phyloP scores from a whole-genome alignment of 1,140 invertebrate species.

The Leptinotarsa lineolata region DNA sequence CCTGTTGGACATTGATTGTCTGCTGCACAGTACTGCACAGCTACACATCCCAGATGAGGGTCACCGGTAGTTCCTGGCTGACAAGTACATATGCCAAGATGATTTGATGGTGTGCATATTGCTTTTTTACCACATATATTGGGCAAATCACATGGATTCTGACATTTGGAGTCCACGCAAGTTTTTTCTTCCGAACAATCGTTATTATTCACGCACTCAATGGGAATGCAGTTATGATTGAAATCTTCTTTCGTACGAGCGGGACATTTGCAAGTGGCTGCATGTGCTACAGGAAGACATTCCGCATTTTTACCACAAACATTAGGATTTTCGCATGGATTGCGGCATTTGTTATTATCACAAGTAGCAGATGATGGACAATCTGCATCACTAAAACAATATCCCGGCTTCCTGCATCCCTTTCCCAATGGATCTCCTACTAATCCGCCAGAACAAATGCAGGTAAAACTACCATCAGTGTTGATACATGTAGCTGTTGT shows the following conservation, averaged over 20 bases:
- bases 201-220: constrained; percentile 78
- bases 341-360: constrained; percentile 74
- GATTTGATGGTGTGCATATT: constrained; percentile 70
- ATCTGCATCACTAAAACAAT: constrained; percentile 79
- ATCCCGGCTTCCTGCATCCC: constrained; percentile 76
- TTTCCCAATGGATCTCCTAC: constrained; percentile 72
- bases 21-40: constrained; percentile 75
- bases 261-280: constrained; percentile 75
- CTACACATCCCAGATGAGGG: constrained; percentile 79
- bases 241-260: constrained; percentile 77
- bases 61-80: constrained; percentile 81
- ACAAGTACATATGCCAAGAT: constrained; percentile 80
- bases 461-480: constrained; percentile 74
- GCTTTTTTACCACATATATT: constrained; percentile 83
- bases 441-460: constrained; percentile 76
- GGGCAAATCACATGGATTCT: constrained; percentile 76
- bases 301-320: constrained; percentile 77
- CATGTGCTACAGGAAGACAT: constrained; percentile 70
- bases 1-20: constrained; percentile 80
- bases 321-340: constrained; percentile 72
- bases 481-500: constrained; percentile 77
- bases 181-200: constrained; percentile 74
- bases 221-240: constrained; percentile 67
- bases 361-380: constrained; percentile 80
- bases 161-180: constrained; percentile 79